phyloP scores from a whole-genome alignment of 2,797 vertebrate genomes.

The Myiothlypis coronata region DNA sequence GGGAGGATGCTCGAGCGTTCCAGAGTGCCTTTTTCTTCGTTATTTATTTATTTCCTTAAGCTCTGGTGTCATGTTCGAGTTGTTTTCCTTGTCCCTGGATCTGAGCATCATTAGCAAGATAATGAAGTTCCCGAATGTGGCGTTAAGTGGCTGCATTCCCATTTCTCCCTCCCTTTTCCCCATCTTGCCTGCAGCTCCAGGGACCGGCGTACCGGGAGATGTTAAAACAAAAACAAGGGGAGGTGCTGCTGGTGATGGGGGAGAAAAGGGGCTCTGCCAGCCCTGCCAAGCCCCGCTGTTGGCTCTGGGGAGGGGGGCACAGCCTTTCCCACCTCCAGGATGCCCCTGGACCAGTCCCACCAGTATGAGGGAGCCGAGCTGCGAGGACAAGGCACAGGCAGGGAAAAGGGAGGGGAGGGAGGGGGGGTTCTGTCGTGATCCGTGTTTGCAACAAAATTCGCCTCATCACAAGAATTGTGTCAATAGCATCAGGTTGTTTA shows the following conservation, averaged over 20 bases:
- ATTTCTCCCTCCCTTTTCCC: not conserved
- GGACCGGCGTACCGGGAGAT: not conserved
- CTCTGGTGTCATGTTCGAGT: not conserved
- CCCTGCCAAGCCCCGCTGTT: not conserved
- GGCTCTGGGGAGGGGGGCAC: not conserved
- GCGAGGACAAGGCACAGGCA: not conserved
- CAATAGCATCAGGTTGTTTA: conserved; percentile 25
- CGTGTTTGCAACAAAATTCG: not conserved
- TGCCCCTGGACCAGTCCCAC: not conserved
- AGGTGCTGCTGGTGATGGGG: not conserved
- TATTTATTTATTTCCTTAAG: not conserved
- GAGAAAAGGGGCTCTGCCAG: not conserved
- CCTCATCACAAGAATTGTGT: not conserved
- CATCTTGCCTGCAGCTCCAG: not conserved
- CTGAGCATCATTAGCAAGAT: conserved; percentile 21
- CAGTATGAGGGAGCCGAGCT: not conserved
- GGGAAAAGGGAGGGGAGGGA: not conserved
- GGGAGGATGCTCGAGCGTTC: not conserved
- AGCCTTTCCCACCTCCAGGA: not conserved
- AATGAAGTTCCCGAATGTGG: conserved; percentile 34
- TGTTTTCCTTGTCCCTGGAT: not conserved
- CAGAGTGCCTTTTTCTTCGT: not conserved
- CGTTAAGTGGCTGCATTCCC: not conserved
- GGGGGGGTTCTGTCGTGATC: not conserved
- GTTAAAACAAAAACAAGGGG: not conserved